These are phyloP conservation scores for Oxyruncus cristatus DNA, from an alignment of 2,113 vertebrate genomes.

Conservation along the genomic window DNA sequence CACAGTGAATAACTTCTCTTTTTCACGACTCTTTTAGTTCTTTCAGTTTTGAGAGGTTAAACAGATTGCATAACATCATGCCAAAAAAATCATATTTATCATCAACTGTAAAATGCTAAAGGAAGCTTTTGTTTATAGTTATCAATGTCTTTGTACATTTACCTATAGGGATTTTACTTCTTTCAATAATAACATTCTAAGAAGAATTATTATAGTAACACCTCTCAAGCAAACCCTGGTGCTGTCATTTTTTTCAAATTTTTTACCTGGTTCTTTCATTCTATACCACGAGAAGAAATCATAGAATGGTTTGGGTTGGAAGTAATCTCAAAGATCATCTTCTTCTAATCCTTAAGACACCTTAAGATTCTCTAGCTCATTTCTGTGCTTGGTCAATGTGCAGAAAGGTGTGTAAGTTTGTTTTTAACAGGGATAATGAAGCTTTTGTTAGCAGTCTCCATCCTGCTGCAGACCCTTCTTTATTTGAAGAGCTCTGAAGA, in stretches of 20 bases:
- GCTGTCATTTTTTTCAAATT: neutral
- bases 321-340: too few species aligned
- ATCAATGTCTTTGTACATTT: neutral
- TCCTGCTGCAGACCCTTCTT: accelerated
- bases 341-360: neutral
- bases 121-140: neutral
- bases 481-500: neutral
- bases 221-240: neutral
- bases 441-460: neutral
- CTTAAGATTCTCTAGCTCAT: neutral
- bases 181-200: neutral
- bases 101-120: neutral
- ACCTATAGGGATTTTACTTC: neutral
- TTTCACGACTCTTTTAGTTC: neutral
- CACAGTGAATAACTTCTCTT: neutral
- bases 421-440: neutral
- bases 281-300: neutral
- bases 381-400: neutral
- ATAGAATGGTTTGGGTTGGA: neutral
- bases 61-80: neutral
- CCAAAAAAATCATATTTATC: neutral
- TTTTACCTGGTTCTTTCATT: neutral
- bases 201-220: neutral
- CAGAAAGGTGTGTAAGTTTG: neutral
- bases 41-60: neutral